phyloP scores from a whole-genome alignment of 2,797 vertebrate species.

The Danio albolineatus region DNA sequence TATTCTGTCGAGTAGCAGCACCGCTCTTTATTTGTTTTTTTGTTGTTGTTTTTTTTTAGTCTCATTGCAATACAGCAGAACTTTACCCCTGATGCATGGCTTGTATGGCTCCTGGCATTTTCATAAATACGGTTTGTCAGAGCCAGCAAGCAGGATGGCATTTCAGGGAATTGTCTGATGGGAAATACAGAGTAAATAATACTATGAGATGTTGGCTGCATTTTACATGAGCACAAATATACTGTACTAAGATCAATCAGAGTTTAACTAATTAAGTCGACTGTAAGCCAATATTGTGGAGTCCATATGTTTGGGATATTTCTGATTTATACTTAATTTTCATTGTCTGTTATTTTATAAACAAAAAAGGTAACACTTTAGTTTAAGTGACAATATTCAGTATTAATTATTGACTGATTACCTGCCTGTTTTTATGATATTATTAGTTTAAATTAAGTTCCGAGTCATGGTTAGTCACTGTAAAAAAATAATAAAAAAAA shows the following conservation, averaged over 20 bases:
- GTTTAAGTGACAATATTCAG: no score
- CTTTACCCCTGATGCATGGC: slow-evolving; percentile 17
- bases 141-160: background rate
- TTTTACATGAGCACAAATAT: background rate
- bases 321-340: background rate
- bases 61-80: slow-evolving; percentile 19
- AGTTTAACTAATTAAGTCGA: background rate
- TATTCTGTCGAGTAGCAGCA: slow-evolving; percentile 86
- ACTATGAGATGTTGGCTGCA: background rate
- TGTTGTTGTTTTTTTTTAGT: slow-evolving; percentile 16
- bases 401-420: no score
- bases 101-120: slow-evolving; percentile 14
- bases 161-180: no score
- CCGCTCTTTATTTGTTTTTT: slow-evolving; percentile 44
- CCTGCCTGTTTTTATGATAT: no score
- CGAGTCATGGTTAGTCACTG: no score
- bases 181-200: slow-evolving; percentile 22
- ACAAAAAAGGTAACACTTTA: no score
- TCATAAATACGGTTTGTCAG: slow-evolving; percentile 3
- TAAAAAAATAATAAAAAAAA: no score
- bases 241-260: background rate
- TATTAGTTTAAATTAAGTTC: no score
- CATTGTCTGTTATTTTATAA: no score
- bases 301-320: background rate
- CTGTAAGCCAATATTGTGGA: background rate